Conservation (phyloP, 1,140 invertebrate genomes). For the Daktulosphaira vitifoliae region DNA sequence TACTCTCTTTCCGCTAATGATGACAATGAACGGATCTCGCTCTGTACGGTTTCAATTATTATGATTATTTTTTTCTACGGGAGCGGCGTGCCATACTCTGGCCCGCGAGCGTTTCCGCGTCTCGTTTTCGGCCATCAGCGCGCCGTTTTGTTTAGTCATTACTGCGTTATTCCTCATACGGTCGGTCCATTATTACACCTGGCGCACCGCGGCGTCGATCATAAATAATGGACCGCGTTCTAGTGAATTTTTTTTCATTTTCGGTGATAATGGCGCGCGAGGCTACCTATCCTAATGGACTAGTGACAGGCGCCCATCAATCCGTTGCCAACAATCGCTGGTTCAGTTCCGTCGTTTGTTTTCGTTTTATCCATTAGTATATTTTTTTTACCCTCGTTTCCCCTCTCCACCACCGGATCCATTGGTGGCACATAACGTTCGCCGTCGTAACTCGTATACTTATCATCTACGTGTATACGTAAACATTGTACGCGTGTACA, state of each 20-base stretch:
- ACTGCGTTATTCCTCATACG: too few species aligned
- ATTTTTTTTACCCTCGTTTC: background rate
- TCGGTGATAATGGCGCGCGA: background rate
- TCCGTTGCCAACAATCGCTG: slow-evolving; percentile 31
- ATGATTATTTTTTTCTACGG: background rate
- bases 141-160: too few species aligned
- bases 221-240: background rate
- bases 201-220: background rate
- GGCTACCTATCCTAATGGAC: slow-evolving; percentile 10
- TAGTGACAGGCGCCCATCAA: slow-evolving; percentile 32
- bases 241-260: slow-evolving; percentile 4
- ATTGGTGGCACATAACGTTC: too few species aligned
- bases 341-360: slow-evolving; percentile 22
- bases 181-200: slow-evolving; percentile 1
- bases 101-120: background rate
- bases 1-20: background rate
- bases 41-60: background rate
- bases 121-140: background rate
- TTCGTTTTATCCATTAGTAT: slow-evolving; percentile 32
- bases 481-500: background rate
- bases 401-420: background rate
- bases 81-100: background rate
- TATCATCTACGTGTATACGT: background rate
- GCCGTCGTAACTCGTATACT: too few species aligned
- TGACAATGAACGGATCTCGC: slow-evolving; percentile 29